Percentiles rank a stretch among this genome's conserved stretches.
phyloP scores from a whole-genome alignment of 2,888 invertebrate species.

The Seira ritae region DNA sequence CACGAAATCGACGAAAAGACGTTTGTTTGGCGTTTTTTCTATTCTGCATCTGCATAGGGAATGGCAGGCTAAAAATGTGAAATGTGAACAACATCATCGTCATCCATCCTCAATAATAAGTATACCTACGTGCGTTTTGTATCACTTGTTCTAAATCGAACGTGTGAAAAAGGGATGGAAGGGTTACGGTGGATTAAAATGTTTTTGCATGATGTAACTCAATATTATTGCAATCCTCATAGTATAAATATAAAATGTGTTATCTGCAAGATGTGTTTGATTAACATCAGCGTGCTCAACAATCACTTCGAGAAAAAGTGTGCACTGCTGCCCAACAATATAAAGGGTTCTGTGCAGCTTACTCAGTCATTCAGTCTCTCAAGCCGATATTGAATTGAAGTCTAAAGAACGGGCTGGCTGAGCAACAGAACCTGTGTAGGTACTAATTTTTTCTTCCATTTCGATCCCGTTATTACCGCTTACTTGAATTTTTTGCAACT shows the following conservation, averaged over 20 bases:
- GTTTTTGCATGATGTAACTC: constrained; percentile 40
- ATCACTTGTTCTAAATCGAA: background rate
- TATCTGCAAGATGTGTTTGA: background rate
- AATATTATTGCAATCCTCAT: background rate
- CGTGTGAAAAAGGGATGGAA: constrained; percentile 25
- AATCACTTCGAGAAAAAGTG: background rate
- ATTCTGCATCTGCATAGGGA: constrained; percentile 3
- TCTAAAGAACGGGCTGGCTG: background rate
- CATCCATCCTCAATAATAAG: background rate
- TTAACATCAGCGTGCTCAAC: background rate
- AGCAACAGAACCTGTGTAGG: background rate
- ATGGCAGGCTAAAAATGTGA: constrained; percentile 8
- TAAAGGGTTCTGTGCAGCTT: background rate
- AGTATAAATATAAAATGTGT: background rate
- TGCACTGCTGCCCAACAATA: constrained; percentile 13
- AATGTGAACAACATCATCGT: background rate
- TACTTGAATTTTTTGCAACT: constrained; percentile 18
- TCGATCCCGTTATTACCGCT: constrained; percentile 38
- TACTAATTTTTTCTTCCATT: constrained; percentile 24
- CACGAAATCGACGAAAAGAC: constrained; percentile 12
- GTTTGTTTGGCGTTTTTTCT: background rate
- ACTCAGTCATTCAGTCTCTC: background rate
- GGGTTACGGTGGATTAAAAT: constrained; percentile 49
- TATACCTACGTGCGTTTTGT: constrained; percentile 7
- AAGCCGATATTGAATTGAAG: background rate